phyloP scores from a whole-genome alignment of 1,140 invertebrate genomes.

The Trigoniulus corallinus region DNA sequence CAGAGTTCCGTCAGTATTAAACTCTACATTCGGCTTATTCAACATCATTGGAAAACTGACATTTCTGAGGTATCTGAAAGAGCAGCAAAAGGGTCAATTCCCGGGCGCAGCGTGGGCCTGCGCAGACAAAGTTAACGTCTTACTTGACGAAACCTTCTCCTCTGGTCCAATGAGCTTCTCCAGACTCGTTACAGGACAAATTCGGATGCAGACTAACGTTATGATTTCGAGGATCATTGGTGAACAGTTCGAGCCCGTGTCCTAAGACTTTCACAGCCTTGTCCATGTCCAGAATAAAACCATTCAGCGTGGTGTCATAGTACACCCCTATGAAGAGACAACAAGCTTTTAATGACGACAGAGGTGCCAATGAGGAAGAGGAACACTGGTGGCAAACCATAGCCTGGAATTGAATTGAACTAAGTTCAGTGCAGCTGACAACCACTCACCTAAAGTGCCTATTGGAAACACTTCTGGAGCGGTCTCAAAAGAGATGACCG shows the following conservation, averaged over 20 bases:
- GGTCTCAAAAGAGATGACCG: conserved; percentile 52
- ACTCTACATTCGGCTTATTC: conserved; percentile 63
- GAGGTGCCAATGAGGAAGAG: no score
- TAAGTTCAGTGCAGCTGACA: neutral
- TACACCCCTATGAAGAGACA: no score
- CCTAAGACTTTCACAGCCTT: conserved; percentile 80
- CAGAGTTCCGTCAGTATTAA: conserved; percentile 73
- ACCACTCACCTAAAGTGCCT: conserved; percentile 70
- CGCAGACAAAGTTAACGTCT: no score
- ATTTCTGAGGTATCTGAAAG: conserved; percentile 17
- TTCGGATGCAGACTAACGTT: conserved; percentile 58
- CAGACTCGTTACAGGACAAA: conserved; percentile 52
- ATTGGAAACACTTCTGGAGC: conserved; percentile 71
- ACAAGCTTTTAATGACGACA: no score
- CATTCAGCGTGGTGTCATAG: conserved; percentile 48
- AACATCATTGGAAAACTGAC: conserved; percentile 12
- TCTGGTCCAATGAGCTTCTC: conserved; percentile 49
- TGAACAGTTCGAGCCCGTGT: conserved; percentile 70
- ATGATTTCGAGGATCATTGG: conserved; percentile 43
- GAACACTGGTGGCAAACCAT: no score
- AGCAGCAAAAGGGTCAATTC: no score
- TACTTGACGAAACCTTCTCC: conserved; percentile 17
- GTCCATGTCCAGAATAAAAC: conserved; percentile 54
- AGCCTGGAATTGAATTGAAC: neutral
- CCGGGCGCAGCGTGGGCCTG: no score